Evolutionary conservation across 92 coral and sea anemone genomes (phyloP).

Genomic region (Parazoanthus swiftii): DNA sequence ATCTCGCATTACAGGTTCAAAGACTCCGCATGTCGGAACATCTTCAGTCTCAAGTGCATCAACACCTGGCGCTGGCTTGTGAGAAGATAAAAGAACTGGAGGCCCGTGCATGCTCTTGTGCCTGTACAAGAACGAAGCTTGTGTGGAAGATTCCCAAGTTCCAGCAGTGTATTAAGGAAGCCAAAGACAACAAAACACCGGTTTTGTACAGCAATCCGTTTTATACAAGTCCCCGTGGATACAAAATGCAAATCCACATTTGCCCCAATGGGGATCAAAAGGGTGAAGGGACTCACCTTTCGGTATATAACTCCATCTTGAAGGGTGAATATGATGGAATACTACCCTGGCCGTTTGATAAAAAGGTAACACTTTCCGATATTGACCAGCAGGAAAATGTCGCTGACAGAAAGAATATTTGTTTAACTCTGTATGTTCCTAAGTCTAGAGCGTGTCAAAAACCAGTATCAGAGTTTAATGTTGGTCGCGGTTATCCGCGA

Average conservation of each 20-base stretch:
- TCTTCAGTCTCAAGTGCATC: conserved; percentile 1
- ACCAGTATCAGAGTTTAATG: no score
- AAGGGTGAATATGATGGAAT: conserved; percentile 60
- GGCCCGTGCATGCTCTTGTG: not conserved
- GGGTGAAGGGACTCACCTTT: conserved; percentile 40
- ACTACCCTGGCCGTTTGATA: conserved; percentile 61
- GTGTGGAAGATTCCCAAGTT: conserved; percentile 49
- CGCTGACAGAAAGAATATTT: conserved; percentile 46
- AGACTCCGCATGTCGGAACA: conserved; percentile 9
- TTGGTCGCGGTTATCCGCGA: no score
- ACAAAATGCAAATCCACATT: conserved; percentile 38
- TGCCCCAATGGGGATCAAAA: conserved; percentile 50
- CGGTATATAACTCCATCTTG: conserved; percentile 36
- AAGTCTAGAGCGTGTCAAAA: no score
- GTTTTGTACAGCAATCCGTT: conserved; percentile 46
- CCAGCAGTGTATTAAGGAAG: conserved; percentile 8
- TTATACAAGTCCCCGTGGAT: conserved; percentile 48
- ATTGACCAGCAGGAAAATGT: conserved; percentile 57
- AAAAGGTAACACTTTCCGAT: conserved; percentile 50
- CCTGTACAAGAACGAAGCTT: not conserved
- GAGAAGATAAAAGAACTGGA: conserved; percentile 29
- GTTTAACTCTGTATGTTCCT: fast-evolving
- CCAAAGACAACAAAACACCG: conserved; percentile 15
- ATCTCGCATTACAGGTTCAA: not conserved
- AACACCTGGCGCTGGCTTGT: conserved; percentile 41